Percentiles rank a stretch among this genome's conserved stretches.
Conservation (phyloP, 2,113 vertebrate species). For the Illadopsis cleaveri region DNA sequence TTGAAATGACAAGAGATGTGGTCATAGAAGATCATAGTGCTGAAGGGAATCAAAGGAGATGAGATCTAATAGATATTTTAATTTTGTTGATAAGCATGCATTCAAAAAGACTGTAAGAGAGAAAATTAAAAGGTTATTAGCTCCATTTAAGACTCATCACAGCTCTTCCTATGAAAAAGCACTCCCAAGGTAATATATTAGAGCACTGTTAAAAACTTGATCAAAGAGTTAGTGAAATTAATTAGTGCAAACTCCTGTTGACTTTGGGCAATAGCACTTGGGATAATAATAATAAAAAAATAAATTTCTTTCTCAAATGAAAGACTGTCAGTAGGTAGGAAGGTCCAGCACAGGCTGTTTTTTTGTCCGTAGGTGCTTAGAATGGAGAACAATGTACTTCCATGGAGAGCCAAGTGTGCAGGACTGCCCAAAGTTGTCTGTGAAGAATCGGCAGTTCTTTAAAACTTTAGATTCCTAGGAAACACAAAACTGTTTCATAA, state of each 20-base stretch:
- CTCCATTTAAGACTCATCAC: not conserved
- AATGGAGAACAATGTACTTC: not conserved
- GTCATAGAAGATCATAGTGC: not conserved
- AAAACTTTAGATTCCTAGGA: slow-evolving; percentile 44
- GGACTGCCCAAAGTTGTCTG: not conserved
- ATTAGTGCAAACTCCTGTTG: not conserved
- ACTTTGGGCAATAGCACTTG: not conserved
- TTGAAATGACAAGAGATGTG: not conserved
- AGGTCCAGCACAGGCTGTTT: not conserved
- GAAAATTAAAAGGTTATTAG: not conserved
- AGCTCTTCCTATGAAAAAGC: not conserved
- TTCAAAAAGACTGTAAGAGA: not conserved
- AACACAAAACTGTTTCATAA: slow-evolving; percentile 31
- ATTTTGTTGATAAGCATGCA: not conserved
- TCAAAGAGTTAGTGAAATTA: not conserved
- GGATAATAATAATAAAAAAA: not conserved
- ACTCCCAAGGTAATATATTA: not conserved
- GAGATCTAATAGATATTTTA: not conserved
- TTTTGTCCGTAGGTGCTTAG: not conserved
- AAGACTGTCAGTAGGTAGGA: not conserved
- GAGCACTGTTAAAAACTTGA: not conserved
- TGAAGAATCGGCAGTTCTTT: not conserved
- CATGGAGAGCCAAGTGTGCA: not conserved
- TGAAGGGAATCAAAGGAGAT: not conserved
- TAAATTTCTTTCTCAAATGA: not conserved